These are phyloP conservation scores for Neodiprion lecontei DNA, from an alignment of 1,140 invertebrate genomes.

Conservation along the genomic window DNA sequence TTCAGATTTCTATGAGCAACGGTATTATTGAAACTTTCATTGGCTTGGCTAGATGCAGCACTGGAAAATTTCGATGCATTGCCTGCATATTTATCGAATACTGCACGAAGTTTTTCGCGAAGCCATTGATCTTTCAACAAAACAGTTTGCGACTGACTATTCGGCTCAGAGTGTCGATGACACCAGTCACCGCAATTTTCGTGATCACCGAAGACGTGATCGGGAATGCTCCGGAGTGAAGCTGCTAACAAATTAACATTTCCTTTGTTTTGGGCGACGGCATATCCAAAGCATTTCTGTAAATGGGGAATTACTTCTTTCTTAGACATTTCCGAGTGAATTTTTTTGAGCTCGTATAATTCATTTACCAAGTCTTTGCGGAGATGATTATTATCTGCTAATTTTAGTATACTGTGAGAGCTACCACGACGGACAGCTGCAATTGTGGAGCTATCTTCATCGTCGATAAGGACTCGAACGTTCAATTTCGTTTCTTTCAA, in stretches of 20 bases:
- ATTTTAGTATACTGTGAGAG: neutral
- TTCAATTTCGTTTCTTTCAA: neutral
- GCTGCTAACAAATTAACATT: neutral
- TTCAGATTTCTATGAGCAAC: conserved; percentile 30
- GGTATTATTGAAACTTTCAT: conserved; percentile 30
- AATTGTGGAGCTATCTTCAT: conserved; percentile 13
- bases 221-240: conserved; percentile 8
- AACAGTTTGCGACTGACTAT: conserved; percentile 11
- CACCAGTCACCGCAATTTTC: conserved; percentile 31
- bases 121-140: conserved; percentile 18
- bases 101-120: neutral
- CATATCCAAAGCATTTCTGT: conserved; percentile 18
- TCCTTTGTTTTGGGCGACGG: conserved; percentile 15
- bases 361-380: conserved; percentile 1
- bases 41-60: conserved; percentile 29
- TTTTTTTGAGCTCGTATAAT: neutral
- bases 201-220: conserved; percentile 24
- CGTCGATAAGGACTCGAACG: neutral
- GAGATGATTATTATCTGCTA: conserved; percentile 10
- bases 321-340: neutral
- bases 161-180: neutral
- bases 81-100: conserved; percentile 20
- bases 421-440: neutral
- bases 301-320: conserved; percentile 11
- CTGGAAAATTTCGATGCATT: conserved; percentile 29